These are phyloP conservation scores for Micronisus gabar DNA, from an alignment of 2,113 vertebrate species.

Conservation along the genomic window DNA sequence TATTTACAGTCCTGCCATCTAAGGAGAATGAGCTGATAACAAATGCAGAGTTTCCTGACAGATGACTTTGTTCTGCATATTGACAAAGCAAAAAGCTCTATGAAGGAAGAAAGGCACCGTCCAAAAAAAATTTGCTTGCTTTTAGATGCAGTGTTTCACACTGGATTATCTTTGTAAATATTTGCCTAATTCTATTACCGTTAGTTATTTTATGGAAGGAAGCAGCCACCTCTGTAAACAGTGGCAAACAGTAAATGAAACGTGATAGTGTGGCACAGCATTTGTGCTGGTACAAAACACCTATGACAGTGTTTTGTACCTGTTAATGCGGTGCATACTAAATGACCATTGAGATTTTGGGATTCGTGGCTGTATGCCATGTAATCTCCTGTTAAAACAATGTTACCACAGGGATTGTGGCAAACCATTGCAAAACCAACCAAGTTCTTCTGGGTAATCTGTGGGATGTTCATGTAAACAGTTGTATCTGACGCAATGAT, in stretches of 20 bases:
- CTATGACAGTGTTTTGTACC: background rate
- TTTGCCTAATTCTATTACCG: background rate
- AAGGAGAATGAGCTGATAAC: constrained; percentile 27
- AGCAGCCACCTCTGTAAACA: background rate
- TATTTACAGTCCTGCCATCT: constrained; percentile 55
- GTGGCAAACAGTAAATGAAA: background rate
- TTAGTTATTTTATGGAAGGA: background rate
- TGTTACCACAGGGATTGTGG: background rate
- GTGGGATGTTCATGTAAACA: background rate
- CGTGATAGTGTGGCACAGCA: background rate
- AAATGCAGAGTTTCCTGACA: background rate
- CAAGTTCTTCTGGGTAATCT: background rate
- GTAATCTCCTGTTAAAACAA: background rate
- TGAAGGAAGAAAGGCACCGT: background rate
- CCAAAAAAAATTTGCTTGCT: background rate
- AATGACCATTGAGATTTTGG: background rate
- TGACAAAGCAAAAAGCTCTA: background rate
- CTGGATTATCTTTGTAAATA: background rate
- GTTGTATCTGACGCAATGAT: background rate
- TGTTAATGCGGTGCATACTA: background rate
- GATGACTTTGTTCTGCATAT: constrained; percentile 1
- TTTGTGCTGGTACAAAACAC: background rate
- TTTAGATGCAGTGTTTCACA: background rate
- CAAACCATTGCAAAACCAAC: background rate
- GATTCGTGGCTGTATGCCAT: background rate